Base-by-base conservation (phyloP, 2,797 vertebrate species). In the Toxotes lorentzi region DNA sequence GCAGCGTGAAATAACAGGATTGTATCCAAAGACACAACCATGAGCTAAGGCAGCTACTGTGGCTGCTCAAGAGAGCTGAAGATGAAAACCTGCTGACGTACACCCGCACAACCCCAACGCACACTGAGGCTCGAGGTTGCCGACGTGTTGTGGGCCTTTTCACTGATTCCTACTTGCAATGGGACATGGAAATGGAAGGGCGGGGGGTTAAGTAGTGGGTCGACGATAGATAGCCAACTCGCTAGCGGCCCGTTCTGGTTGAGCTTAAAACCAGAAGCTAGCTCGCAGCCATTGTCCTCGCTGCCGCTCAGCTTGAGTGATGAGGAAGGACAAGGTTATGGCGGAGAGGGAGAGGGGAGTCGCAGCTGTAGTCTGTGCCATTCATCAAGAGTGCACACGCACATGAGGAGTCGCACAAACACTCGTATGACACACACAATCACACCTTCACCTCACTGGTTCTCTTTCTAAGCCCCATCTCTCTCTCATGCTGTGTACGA, bases 311-410 rank as follows among this genome's bases (percentile, higher is more conserved):
- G 80, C 76, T 77, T 91, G 92, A 94, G 89, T 86, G 93, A 95
- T 93, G 93, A 91, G 85, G 88, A 91, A 86, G 91, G 93, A 94
- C 91, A 94, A 94, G 93, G 94, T 94, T 88, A 92, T 88, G 81
- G 87, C 71, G 73, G 86, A 88, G 81, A 87, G 71, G 69, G 76
- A 67, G 83, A 80, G 72, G 70, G 57, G 80, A 85, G 87, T 78
- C 68, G 38, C 86, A 90, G 87, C 92, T 91, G 85, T 24, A 85
- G 72, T 81, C 59, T 63, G 79, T 51, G 53, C 82, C 86, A 88
- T 90, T 89, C 88, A 93, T 93, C 89, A 89, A 73, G 64, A 38
- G 48, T 21, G 8, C 56, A n/a, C 54, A 51, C 65, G 66, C 57
- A 48, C 73, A 35, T 2, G 60, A 40, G 34, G 34, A 76, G 59